Base-by-base conservation (phyloP, 2,113 vertebrate species). In the Scomber colias region DNA sequence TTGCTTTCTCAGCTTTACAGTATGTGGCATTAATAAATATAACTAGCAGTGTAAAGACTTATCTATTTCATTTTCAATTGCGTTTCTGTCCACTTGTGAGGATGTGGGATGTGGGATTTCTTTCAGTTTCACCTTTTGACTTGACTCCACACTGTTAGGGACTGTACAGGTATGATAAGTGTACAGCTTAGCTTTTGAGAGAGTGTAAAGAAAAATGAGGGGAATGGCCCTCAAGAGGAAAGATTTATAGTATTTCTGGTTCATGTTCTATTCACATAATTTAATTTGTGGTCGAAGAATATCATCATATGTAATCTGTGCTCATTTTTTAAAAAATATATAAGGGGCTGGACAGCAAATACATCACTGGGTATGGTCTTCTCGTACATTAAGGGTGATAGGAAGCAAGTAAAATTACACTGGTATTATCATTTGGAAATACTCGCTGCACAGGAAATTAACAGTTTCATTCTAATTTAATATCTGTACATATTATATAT, bases 301-400 rank as follows among this genome's bases (percentile, higher is more conserved):
- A 76, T 79, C 79, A 82, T 82, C 64, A 66, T 19, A 73, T 66
- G 57, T 82, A 64, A 73, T 82, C 75, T 79, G 61, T 56, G 13
- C 72, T 74, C 60, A 62, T 83, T 77, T 80, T 83, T 77, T 77
- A 7, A 69, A 64, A 73, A 70, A 61, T 17, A 40, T 3, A 61
- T 61, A 85, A 79, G 63, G 76, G 66, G 66, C 62, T 67, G 0
- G 9, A 81, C 44, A 59, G 55, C 49, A 74, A 75, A 84, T 78
- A 54, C 69, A 77, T 77, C 77, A 62, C 54, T 51, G 54, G 5
- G 21, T 68, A 78, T 64, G 64, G 44, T n/a, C 66, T 19, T 62
- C 46, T 77, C 62, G 62, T 57, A n/a, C 12, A 19, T 67, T 49
- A 75, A 57, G 30, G 59, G 46, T 16, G 24, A 78, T 48, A 72